Base-by-base conservation (phyloP, 2,888 invertebrate genomes). In the Drosophila anomelani region DNA sequence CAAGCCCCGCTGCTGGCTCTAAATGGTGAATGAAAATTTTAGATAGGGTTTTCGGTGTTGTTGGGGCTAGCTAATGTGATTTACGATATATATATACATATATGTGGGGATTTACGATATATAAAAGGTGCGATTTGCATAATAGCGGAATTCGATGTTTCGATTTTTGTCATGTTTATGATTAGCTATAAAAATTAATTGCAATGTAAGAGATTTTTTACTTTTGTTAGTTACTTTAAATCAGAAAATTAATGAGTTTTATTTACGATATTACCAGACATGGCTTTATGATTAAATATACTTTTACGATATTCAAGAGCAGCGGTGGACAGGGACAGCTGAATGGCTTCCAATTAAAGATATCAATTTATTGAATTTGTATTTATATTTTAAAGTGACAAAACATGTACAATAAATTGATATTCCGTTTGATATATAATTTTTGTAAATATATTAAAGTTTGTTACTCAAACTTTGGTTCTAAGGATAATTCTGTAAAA, bases 1-100 rank as follows among this genome's bases (percentile, higher is more conserved):
- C 39, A 67, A 75, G 59, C 67, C 67, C 74, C 75, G 74, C 74
- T 75, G 74, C 74, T 75, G 74, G 74, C 67, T 59, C 74, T 75
- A 75, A 60, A 54, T 75, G 75, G 53, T 23, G 46, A 51, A 47
- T 38, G 46, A 23, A 23, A 26, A 47, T 49, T 44, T 23, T 53
- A 41, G 47, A 66, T 39, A 12, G 29, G 34, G 58, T 29, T 26
- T 17, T 54, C 15, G n/a, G 69, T 51, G 63, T 64, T 23, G 13
- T 20, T 5, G 26, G 49, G n/a, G 46, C 0, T 29, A 29, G 54
- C 54, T 54, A 55, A 55, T 67, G 55, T 39, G 47, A n/a, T 47
- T 36, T 34, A 29, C 29, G 29, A 20, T 43, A 17, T 44, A 63
- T 36, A 59, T 15, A 44, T 36, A 59, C 12, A 44, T 12, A 47